Conservation (phyloP, 2,888 invertebrate genomes). For the Tachystola acroxantha region DNA sequence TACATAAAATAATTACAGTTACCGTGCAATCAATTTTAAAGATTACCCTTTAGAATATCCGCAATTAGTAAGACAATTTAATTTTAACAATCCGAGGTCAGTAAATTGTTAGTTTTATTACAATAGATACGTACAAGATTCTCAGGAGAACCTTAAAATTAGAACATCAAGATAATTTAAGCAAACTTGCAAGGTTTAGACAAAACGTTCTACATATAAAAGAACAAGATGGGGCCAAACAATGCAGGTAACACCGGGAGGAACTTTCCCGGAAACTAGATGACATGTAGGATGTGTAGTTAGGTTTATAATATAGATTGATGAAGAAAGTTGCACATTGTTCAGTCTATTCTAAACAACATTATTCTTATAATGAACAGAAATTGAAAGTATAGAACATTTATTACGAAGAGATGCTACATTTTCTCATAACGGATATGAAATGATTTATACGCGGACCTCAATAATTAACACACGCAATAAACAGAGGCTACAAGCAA, state of each 20-base stretch:
- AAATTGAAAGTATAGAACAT: too few relatives aligned
- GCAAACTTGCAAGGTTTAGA: constrained; percentile 9
- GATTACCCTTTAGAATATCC: constrained; percentile 3
- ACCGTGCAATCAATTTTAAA: background rate
- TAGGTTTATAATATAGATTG: constrained; percentile 1
- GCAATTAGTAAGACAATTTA: background rate
- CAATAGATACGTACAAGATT: constrained; percentile 1
- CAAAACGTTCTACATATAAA: too few relatives aligned
- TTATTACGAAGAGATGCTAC: too few relatives aligned
- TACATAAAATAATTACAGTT: constrained; percentile 11
- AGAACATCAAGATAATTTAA: too few relatives aligned
- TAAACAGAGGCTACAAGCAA: constrained; percentile 4
- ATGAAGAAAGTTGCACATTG: background rate
- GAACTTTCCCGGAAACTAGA: constrained; percentile 24
- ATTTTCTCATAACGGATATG: constrained; percentile 1
- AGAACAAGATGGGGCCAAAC: constrained; percentile 21
- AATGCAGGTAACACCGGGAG: too few relatives aligned
- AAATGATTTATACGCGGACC: constrained; percentile 6
- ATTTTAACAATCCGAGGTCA: constrained; percentile 1
- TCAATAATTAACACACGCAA: constrained; percentile 6
- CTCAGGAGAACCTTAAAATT: constrained; percentile 5
- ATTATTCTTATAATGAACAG: too few relatives aligned
- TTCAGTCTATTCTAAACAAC: too few relatives aligned
- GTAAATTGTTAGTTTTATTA: constrained; percentile 1
- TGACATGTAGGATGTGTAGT: constrained; percentile 17